Base-by-base conservation (phyloP, 2,797 vertebrate genomes). In the Sebastes nivosus region DNA sequence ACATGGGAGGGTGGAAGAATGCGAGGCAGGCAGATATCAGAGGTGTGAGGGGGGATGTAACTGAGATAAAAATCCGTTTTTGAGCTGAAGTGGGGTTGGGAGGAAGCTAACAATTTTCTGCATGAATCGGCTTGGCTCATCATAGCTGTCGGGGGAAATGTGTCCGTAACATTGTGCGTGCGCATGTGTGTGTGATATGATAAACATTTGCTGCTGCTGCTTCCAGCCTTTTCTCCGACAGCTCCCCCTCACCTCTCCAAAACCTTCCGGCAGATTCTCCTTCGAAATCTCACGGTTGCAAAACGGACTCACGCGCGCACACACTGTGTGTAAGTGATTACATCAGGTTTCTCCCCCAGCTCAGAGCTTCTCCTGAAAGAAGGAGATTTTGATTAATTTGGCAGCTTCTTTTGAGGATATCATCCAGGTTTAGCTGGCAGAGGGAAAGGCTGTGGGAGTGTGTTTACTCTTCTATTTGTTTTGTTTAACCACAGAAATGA, bases 31-130 rank as follows among this genome's bases (percentile, higher is more conserved):
- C 61, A 73, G 71, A 78, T 84, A 74, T 75, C 42, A n/a, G 65
- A n/a, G 12, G 4, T 6, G 20, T 52, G 71, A 83, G 78, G 75
- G 68, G 84, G 84, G 80, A 84, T 67, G 86, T 58, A 82, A 76
- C 38, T 0, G 20, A 79, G 90, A 92, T 91, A 85, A 83, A 87
- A 87, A 89, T 84, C 73, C 3, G 78, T 79, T 75, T 72, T 73
- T 76, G 81, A 81, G 65, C 82, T 82, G 72, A 72, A 73, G 80
- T 80, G 79, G 72, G 55, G 72, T 57, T 74, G 83, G 74, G 69
- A 83, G 86, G 80, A 89, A 85, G 52, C 84, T 24, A 60, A 88
- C 87, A 83, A 89, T 93, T 92, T 93, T 94, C 90, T 84, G 89
- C 92, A 81, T 92, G 89, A 88, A 79, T 88, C 29, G 63, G 6